Evolutionary conservation across 1,140 invertebrate genomes (phyloP).

Genomic region (Streblospio benedicti): DNA sequence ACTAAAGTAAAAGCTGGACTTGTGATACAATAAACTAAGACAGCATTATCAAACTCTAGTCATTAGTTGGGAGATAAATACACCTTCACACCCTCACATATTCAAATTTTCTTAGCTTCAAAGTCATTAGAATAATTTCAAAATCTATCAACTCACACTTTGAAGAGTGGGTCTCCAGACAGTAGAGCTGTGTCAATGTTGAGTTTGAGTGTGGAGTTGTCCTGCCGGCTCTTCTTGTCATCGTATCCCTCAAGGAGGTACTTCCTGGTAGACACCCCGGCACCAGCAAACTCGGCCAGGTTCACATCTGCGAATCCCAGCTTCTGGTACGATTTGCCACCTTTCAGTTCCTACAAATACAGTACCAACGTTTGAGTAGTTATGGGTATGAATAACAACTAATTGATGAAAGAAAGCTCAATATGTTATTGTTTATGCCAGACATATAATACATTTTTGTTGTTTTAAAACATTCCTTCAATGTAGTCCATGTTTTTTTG

Average conservation of each 20-base stretch:
- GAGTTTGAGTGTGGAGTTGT: conserved; percentile 89
- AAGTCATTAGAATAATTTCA: too few species aligned
- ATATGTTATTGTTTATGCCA: not conserved
- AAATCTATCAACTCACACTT: conserved; percentile 80
- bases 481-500: too few species aligned
- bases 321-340: conserved; percentile 86
- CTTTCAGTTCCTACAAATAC: conserved; percentile 65
- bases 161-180: conserved; percentile 90
- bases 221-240: conserved; percentile 71
- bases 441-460: too few species aligned
- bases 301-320: conserved; percentile 94
- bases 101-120: too few species aligned
- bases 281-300: conserved; percentile 89
- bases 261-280: conserved; percentile 70
- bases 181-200: conserved; percentile 86
- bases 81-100: too few species aligned
- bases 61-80: too few species aligned
- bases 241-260: conserved; percentile 92
- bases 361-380: conserved; percentile 4
- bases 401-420: not conserved
- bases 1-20: too few species aligned
- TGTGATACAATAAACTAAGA: too few species aligned
- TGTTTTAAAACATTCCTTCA: too few species aligned
- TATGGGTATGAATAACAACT: not conserved
- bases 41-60: too few species aligned